Percentiles rank a stretch among this genome's conserved stretches.
Evolutionary conservation across 2,113 vertebrate genomes (phyloP).

Genomic region (Sprattus sprattus): DNA sequence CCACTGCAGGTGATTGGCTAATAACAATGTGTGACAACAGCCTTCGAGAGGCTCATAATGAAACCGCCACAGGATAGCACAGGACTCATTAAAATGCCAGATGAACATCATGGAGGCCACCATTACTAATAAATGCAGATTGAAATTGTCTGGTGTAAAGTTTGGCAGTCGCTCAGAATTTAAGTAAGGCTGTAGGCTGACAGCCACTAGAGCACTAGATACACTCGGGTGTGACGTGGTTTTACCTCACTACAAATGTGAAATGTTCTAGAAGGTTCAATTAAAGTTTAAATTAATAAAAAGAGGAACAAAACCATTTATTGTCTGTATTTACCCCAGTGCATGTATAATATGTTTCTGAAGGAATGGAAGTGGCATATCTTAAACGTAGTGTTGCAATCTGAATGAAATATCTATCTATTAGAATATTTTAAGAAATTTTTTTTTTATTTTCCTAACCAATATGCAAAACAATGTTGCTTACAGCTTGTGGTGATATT

Average conservation of each 20-base stretch:
- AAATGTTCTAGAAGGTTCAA: too few relatives aligned
- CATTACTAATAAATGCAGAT: not conserved
- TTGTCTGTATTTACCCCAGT: too few relatives aligned
- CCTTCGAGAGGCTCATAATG: not conserved
- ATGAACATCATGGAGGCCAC: not conserved
- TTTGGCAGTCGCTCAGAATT: not conserved
- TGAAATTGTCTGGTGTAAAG: not conserved
- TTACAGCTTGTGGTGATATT: not conserved
- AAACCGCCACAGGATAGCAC: not conserved
- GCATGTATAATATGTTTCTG: not conserved
- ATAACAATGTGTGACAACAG: slow-evolving; percentile 16
- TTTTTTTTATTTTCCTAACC: not conserved
- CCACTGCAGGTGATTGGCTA: not conserved
- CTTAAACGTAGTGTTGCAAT: not conserved
- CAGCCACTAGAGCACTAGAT: not conserved
- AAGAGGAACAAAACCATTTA: too few relatives aligned
- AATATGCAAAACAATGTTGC: not conserved
- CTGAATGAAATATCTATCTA: not conserved
- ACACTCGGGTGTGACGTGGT: not conserved
- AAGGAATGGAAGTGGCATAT: not conserved
- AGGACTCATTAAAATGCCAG: slow-evolving; percentile 10
- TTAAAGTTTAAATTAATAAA: too few relatives aligned
- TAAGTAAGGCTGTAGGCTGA: not conserved
- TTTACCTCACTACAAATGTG: too few relatives aligned
- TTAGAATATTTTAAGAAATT: not conserved